Percentiles rank a stretch among this genome's conserved stretches.
Evolutionary conservation across 2,888 invertebrate species (phyloP).

Genomic region (Caenorhabditis becei): DNA sequence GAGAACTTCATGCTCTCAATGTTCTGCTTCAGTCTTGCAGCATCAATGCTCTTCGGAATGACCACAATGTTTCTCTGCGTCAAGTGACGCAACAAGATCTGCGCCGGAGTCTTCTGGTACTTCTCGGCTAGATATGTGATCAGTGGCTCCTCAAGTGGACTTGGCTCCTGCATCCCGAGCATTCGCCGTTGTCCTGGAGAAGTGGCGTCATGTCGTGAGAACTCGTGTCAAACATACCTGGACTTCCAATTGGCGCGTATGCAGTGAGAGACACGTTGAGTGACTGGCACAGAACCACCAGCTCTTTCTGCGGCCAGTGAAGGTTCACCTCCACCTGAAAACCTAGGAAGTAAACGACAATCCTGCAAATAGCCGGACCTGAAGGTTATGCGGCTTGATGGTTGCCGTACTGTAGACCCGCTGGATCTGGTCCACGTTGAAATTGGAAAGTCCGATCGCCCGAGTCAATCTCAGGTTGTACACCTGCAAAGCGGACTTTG

Average conservation of each 20-base stretch:
- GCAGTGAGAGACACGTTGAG: conserved; percentile 84
- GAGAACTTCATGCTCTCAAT: conserved; percentile 59
- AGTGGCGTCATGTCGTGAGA: neutral
- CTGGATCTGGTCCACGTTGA: conserved; percentile 68
- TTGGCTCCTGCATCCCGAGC: conserved; percentile 28
- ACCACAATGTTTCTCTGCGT: conserved; percentile 60
- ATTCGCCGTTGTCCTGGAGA: conserved; percentile 27
- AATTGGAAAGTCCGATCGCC: conserved; percentile 60
- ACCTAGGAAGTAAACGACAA: neutral
- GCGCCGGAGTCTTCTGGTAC: conserved; percentile 70
- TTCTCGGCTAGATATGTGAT: conserved; percentile 65
- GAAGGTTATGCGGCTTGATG: conserved; percentile 72
- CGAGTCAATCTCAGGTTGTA: conserved; percentile 47
- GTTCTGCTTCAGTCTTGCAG: conserved; percentile 50
- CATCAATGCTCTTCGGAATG: conserved; percentile 60
- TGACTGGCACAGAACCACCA: conserved; percentile 85
- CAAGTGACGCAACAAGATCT: conserved; percentile 59
- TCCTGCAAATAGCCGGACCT: conserved; percentile 49
- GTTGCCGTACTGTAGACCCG: conserved; percentile 66
- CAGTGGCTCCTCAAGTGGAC: conserved; percentile 63
- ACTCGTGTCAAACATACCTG: conserved; percentile 12
- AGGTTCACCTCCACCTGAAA: conserved; percentile 88
- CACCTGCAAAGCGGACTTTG: conserved; percentile 19
- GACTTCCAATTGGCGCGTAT: conserved; percentile 70
- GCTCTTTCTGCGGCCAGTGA: conserved; percentile 87